These are phyloP conservation scores for Melanotaenia duboulayi DNA, from an alignment of 2,113 vertebrate species.

Conservation along the genomic window DNA sequence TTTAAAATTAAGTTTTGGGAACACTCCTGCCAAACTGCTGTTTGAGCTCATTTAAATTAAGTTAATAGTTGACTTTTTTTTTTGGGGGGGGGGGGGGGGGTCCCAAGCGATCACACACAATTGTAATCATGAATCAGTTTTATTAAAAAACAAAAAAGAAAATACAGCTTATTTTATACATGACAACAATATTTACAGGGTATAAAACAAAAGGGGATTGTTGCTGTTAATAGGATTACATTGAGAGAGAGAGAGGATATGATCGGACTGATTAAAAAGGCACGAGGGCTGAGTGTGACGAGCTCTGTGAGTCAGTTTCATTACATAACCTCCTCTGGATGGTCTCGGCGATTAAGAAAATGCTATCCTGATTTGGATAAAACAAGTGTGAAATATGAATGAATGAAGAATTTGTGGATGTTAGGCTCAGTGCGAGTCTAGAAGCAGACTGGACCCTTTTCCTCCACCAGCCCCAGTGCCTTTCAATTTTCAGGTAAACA, in stretches of 20 bases:
- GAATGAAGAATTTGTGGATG: too few species aligned
- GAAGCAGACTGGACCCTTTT: neutral
- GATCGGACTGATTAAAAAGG: slow-evolving; percentile 48
- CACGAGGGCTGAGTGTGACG: slow-evolving; percentile 41
- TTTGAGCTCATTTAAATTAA: too few species aligned
- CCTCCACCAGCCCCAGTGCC: slow-evolving; percentile 8
- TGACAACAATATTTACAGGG: slow-evolving; percentile 76
- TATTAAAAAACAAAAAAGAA: slow-evolving; percentile 58
- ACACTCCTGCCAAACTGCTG: too few species aligned
- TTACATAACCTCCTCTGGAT: neutral
- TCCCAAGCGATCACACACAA: neutral
- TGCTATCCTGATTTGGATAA: too few species aligned
- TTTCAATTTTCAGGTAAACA: slow-evolving; percentile 30
- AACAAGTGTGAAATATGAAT: neutral
- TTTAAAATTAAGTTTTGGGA: too few species aligned
- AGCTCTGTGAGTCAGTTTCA: slow-evolving; percentile 4
- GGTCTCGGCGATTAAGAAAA: neutral
- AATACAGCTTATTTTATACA: slow-evolving; percentile 76
- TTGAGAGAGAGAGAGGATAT: slow-evolving; percentile 10
- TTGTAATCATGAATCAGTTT: slow-evolving; percentile 52
- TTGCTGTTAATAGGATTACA: slow-evolving; percentile 20
- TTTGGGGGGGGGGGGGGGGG: too few species aligned
- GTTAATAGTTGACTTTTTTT: too few species aligned
- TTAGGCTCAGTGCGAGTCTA: neutral
- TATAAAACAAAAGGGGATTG: slow-evolving; percentile 66